phyloP scores from a whole-genome alignment of 2,113 vertebrate species.

The Orthonyx spaldingii region DNA sequence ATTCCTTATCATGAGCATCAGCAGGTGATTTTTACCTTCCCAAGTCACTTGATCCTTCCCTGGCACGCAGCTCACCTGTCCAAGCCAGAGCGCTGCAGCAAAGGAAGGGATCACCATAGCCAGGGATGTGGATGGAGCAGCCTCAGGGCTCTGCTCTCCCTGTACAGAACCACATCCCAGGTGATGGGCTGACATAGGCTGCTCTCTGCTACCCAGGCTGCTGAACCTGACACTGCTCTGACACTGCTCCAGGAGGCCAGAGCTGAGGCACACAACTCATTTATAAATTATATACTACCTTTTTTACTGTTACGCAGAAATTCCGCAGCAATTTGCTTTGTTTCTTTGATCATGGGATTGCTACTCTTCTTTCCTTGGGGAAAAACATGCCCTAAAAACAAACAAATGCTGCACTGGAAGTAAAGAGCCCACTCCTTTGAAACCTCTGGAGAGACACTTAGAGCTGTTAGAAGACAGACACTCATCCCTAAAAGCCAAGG shows the following conservation, averaged over 20 bases:
- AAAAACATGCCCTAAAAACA: conserved; percentile 36
- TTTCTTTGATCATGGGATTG: conserved; percentile 3
- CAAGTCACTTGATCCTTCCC: background rate
- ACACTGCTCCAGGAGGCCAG: background rate
- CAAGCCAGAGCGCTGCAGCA: background rate
- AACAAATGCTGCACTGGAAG: background rate
- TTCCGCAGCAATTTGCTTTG: background rate
- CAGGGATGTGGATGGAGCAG: background rate
- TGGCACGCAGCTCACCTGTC: background rate
- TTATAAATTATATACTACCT: background rate
- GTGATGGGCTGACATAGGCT: background rate
- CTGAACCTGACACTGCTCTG: background rate
- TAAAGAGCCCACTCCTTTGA: background rate
- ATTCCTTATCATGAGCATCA: background rate
- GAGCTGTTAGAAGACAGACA: background rate
- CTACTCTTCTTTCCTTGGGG: background rate
- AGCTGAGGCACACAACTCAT: background rate
- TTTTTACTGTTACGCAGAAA: conserved; percentile 1
- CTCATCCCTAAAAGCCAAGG: background rate
- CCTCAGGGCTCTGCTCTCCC: background rate
- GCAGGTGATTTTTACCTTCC: background rate
- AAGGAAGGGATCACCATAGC: background rate
- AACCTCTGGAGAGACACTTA: background rate
- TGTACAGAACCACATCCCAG: background rate
- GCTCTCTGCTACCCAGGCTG: background rate